Conservation (phyloP, 2,888 invertebrate species). For the Serrognathus titanus region DNA sequence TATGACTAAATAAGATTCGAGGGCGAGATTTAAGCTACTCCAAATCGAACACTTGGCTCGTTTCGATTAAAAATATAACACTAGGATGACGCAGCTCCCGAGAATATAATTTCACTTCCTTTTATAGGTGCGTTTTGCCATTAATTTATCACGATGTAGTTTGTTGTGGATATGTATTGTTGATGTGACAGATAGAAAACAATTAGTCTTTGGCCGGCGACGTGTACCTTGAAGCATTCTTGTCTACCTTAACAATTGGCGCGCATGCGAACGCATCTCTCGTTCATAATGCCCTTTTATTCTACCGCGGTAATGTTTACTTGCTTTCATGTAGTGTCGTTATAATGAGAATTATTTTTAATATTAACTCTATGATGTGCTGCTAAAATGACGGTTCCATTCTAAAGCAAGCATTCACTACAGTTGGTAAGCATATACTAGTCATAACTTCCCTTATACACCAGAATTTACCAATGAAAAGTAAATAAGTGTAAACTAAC, state of each 20-base stretch:
- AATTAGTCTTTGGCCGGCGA: slow-evolving; percentile 33
- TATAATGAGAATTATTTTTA: slow-evolving; percentile 9
- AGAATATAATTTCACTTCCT: slow-evolving; percentile 41
- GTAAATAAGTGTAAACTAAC: no score
- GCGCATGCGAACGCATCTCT: slow-evolving; percentile 24
- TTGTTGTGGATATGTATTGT: slow-evolving; percentile 40
- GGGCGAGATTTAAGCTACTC: slow-evolving; percentile 33
- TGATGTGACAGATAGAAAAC: slow-evolving; percentile 40
- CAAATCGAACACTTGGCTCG: slow-evolving; percentile 28
- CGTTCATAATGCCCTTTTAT: slow-evolving; percentile 11
- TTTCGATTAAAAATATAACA: slow-evolving; percentile 40
- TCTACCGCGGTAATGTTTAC: slow-evolving; percentile 14
- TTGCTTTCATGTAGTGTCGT: slow-evolving; percentile 8
- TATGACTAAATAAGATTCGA: slow-evolving; percentile 34
- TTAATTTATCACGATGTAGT: slow-evolving; percentile 42
- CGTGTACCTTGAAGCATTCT: slow-evolving; percentile 12
- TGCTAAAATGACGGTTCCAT: no score
- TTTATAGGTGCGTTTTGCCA: slow-evolving; percentile 42
- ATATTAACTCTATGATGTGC: not conserved
- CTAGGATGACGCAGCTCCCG: slow-evolving; percentile 37
- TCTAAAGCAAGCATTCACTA: no score
- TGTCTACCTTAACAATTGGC: slow-evolving; percentile 10
- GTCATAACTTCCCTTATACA: no score
- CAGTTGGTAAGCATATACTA: no score
- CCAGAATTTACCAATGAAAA: no score